Evolutionary conservation across 2,888 invertebrate genomes (phyloP), one percentile per base, ranked within the genome.

Genomic region (Sicus ferrugineus): DNA sequence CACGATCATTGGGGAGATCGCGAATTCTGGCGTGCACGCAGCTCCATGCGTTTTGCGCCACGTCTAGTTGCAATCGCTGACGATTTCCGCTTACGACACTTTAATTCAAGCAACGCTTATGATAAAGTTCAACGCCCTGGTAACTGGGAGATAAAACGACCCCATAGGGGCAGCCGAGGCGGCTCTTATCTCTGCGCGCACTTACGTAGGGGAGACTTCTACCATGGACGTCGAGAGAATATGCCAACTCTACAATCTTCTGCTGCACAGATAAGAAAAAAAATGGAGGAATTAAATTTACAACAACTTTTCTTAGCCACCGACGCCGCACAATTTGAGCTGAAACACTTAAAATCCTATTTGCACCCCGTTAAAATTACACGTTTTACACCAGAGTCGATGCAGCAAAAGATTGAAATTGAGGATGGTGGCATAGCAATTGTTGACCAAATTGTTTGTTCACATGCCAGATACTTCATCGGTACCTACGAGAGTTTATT

Each of bases 401-500:
- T 78, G 46, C 73, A 75, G 11, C 81, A 85, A 68, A 79, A 82
- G 5, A 67, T 77, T 2, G 52, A 74, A 34, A 75, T 85, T 0
- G 83, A 89, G 81, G 96, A 96, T 81, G 97, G 97, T 1, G 95
- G 94, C 2, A 82, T 94, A 28, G 96, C 98, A 0, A 94, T 98
- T 68, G 90, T 98, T 63, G 98, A 98, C 81, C 98, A 99, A 87
- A 94, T 97, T 78, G 93, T 99, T 75, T 96, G 96, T 85, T 92
- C 97, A 0, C 91, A 92, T 84, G 93, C 95, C 0, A 89, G 90
- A 59, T 91, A 90, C 82, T 98, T 98, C 80, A 89, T 97, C 48
- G 98, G 98, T 11, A 96, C 96, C 0, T 90, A 92, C 81, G 96
- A 96, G 77, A 98, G 98, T 70, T 99, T 98, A 0, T 98, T 98